Conservation (phyloP, 2,797 vertebrate species). For the Gymnothorax javanicus region DNA sequence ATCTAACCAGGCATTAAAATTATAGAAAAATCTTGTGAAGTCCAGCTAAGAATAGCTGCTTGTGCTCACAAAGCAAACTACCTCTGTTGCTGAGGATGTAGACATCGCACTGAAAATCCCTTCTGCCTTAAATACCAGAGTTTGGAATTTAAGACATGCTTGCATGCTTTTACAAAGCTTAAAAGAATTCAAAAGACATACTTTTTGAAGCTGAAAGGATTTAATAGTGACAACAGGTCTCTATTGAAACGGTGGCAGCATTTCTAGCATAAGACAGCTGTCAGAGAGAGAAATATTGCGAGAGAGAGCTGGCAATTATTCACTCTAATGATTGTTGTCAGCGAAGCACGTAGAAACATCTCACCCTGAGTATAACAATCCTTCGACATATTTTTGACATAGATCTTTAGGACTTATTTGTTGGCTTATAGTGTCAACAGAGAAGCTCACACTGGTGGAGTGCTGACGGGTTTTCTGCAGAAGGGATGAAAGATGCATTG, state of each 20-base stretch:
- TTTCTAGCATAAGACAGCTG: background rate
- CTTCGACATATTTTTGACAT: background rate
- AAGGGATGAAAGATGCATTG: background rate
- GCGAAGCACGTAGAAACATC: background rate
- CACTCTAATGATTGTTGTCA: background rate
- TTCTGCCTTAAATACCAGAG: background rate
- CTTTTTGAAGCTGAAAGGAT: background rate
- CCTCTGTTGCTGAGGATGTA: background rate
- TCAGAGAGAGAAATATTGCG: background rate
- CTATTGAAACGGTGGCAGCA: background rate
- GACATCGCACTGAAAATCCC: background rate
- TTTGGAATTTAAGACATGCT: background rate
- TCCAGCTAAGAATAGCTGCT: constrained; percentile 10
- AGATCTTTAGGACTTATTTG: background rate
- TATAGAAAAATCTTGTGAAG: constrained; percentile 30
- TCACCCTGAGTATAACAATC: background rate
- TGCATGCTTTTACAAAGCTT: background rate
- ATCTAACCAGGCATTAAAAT: constrained; percentile 36
- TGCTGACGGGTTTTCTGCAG: background rate
- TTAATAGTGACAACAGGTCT: background rate
- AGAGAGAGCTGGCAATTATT: background rate
- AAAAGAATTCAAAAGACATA: background rate
- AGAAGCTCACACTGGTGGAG: background rate
- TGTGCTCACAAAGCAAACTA: background rate
- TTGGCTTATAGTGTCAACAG: background rate